Evolutionary conservation across 2,113 vertebrate genomes (phyloP), one percentile per base, ranked within the genome.

Genomic region (Emydocephalus ijimae): DNA sequence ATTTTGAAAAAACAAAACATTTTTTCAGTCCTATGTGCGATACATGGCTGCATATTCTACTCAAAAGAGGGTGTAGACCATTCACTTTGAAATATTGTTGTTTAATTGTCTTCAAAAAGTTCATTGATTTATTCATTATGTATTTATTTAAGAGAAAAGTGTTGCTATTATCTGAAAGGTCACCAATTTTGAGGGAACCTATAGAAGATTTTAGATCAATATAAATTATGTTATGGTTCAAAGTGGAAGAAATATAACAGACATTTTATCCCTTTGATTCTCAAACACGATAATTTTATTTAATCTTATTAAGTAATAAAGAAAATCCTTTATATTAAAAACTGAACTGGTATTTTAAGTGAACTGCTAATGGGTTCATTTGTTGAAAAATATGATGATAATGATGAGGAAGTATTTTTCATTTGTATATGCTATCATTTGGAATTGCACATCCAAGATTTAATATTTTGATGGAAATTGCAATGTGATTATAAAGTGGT

Each of bases 101-200:
- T 34, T 39, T 74, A 88, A 90, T 94, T 56, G 45, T 96, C 21
- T 95, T 95, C 90, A 56, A 91, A 74, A 89, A 43, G 34, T 81
- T 81, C 94, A 94, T 91, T 90, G 93, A 34, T 93, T 94, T 92
- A 69, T 34, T 69, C 29, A 34, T 34, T 69, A 69, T 69, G 12
- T 94, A 94, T 91, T 90, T 93, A 34, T 93, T 94, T 92, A 69
- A 89, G 94, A 94, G 93, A 86, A 34, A 89, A 94, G 5, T 93
- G 94, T 64, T 86, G 93, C 90, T 95, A 95, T 97, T 96, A 95
- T 92, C 95, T 94, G 94, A 97, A 97, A 96, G 95, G 95, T 95
- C 94, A 95, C 93, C 94, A 95, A 96, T 96, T 96, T 96, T 95
- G 95, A 96, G 34, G 94, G 85, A 95, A 90, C 94, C 87, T 95